A percentile compares a stretch with the other conserved stretches of the same genome.
Evolutionary conservation across 2,113 vertebrate species (phyloP).

Genomic region (Artemisiospiza belli): DNA sequence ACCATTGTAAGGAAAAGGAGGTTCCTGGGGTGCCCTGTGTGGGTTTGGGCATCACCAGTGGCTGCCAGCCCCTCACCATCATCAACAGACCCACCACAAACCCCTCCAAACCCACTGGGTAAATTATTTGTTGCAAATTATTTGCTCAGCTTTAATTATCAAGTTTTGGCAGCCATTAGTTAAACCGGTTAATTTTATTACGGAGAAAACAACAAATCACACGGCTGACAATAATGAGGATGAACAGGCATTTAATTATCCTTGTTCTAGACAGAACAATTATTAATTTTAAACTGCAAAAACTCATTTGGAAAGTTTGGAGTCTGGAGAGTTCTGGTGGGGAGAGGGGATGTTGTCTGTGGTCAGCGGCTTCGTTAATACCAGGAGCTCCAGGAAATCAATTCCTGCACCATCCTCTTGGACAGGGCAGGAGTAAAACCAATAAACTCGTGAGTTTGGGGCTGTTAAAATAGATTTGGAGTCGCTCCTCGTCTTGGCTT

Average conservation of each 20-base stretch:
- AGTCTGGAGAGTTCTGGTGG: not conserved
- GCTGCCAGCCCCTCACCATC: not conserved
- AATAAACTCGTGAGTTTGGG: rapidly evolving
- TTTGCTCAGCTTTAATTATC: constrained; percentile 64
- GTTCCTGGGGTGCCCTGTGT: rapidly evolving
- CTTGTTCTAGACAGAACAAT: constrained; percentile 64
- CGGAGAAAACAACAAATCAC: constrained; percentile 64
- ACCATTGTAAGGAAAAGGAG: not conserved
- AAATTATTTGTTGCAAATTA: constrained; percentile 48
- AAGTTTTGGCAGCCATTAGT: constrained; percentile 67
- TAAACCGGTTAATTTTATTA: constrained; percentile 68
- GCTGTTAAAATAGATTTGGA: not conserved
- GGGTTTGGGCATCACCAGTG: not conserved
- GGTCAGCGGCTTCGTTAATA: not conserved
- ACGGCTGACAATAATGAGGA: constrained; percentile 61
- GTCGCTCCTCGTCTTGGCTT: rapidly evolving
- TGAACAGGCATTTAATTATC: constrained; percentile 70
- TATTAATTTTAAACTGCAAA: constrained; percentile 63
- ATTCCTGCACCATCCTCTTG: not conserved
- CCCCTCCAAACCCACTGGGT: not conserved
- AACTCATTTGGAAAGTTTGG: constrained; percentile 62
- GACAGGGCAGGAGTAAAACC: not conserved
- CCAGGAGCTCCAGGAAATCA: not conserved
- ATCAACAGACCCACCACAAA: not conserved
- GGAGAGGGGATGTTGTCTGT: not conserved